These are phyloP conservation scores for Drosophila azteca DNA, from an alignment of 1,140 invertebrate species.

Conservation along the genomic window DNA sequence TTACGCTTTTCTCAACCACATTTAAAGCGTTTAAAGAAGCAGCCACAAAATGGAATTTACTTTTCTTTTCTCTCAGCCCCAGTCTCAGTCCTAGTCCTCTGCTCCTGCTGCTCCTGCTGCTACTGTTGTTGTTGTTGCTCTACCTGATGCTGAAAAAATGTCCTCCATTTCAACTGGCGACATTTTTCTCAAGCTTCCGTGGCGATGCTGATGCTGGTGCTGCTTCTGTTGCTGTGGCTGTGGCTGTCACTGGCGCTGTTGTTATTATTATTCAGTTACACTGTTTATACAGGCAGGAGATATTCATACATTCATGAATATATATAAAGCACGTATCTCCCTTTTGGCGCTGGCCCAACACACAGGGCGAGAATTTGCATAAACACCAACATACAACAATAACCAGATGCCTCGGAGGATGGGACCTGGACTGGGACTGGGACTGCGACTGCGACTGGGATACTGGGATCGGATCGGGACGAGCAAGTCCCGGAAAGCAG, in stretches of 20 bases:
- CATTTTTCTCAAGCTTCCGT: slow-evolving; percentile 54
- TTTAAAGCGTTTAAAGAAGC: slow-evolving; percentile 40
- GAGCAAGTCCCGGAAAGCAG: slow-evolving; percentile 21
- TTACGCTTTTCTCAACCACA: neutral
- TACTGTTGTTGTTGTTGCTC: no score
- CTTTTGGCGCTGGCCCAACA: slow-evolving; percentile 71
- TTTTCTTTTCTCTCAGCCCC: slow-evolving; percentile 2
- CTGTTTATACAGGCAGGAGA: slow-evolving; percentile 73
- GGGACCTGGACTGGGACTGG: slow-evolving; percentile 16
- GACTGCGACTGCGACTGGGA: slow-evolving; percentile 13
- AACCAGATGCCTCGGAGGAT: slow-evolving; percentile 17
- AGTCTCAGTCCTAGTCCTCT: no score
- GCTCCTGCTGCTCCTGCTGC: slow-evolving; percentile 8
- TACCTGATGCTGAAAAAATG: slow-evolving; percentile 59
- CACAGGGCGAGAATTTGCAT: slow-evolving; percentile 73
- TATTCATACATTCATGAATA: slow-evolving; percentile 81
- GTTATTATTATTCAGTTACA: slow-evolving; percentile 80
- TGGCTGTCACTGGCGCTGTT: slow-evolving; percentile 43
- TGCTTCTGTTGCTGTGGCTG: slow-evolving; percentile 4
- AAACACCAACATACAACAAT: slow-evolving; percentile 70
- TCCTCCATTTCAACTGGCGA: slow-evolving; percentile 57
- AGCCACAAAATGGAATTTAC: slow-evolving; percentile 35
- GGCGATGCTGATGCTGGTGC: slow-evolving; percentile 13
- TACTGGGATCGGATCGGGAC: neutral
- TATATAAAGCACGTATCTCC: slow-evolving; percentile 75